A percentile compares a stretch with the other conserved stretches of the same genome.
Evolutionary conservation across 2,888 invertebrate species (phyloP).

Genomic region (Drosophila meridiana): DNA sequence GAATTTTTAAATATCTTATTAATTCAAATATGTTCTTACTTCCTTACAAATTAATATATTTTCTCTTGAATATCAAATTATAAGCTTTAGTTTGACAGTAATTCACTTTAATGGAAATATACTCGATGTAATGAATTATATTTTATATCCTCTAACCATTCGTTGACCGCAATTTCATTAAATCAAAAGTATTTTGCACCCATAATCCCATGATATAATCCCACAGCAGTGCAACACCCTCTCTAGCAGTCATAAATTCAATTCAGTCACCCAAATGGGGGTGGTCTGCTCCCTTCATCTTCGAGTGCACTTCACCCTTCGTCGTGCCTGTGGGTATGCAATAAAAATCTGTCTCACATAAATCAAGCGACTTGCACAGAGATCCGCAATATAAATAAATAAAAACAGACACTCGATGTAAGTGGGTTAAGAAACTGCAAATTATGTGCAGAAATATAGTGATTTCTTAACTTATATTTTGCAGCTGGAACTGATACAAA

Average conservation of each 20-base stretch:
- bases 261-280: conserved; percentile 66
- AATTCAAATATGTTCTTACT: background rate
- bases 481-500: background rate
- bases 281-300: conserved; percentile 26
- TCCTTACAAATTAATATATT: background rate
- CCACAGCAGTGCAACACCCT: conserved; percentile 51
- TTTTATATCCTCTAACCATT: conserved; percentile 14
- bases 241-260: conserved; percentile 57
- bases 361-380: conserved; percentile 58
- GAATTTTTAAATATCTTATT: background rate
- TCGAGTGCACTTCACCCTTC: conserved; percentile 51
- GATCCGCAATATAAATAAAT: conserved; percentile 37
- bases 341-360: conserved; percentile 72
- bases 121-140: conserved; percentile 5
- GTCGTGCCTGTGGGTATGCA: conserved; percentile 62
- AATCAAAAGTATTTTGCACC: conserved; percentile 40
- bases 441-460: background rate
- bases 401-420: conserved; percentile 13
- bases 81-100: background rate
- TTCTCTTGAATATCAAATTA: background rate
- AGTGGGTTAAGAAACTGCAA: conserved; percentile 62
- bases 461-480: background rate
- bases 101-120: background rate
- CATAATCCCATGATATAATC: conserved; percentile 57
- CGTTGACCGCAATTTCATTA: conserved; percentile 27